Conservation (phyloP, 2,888 invertebrate genomes). For the Malthinus flaveolus region DNA sequence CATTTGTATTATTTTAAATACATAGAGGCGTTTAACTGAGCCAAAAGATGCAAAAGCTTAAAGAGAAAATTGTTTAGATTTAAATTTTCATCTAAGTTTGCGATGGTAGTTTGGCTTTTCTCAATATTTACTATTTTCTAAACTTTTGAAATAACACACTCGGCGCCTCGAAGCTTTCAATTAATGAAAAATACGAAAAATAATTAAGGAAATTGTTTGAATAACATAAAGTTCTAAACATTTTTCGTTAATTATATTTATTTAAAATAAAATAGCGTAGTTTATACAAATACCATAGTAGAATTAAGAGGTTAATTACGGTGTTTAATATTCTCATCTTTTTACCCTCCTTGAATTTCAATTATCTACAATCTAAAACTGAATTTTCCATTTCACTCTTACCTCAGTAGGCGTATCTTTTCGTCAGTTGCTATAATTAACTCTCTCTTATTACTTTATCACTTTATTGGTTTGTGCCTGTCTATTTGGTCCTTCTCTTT, state of each 20-base stretch:
- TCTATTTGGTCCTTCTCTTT: constrained; percentile 54
- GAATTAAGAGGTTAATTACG: constrained; percentile 26
- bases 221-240: too few species aligned
- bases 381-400: constrained; percentile 14
- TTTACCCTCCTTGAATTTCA: constrained; percentile 20
- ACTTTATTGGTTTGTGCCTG: constrained; percentile 55
- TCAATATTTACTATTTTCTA: too few species aligned
- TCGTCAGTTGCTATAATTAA: constrained; percentile 49
- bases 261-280: background rate
- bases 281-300: constrained; percentile 11
- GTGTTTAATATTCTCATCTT: constrained; percentile 23
- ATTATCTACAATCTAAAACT: constrained; percentile 13
- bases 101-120: too few species aligned
- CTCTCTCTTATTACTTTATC: constrained; percentile 50
- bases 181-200: too few species aligned
- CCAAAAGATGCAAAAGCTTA: too few species aligned
- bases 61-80: too few species aligned
- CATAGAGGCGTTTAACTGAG: too few species aligned
- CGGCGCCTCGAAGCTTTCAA: too few species aligned
- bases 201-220: too few species aligned
- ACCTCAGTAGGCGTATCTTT: constrained; percentile 15
- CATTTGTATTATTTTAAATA: too few species aligned
- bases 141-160: too few species aligned
- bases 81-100: too few species aligned
- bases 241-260: background rate